A percentile compares a stretch with the other conserved stretches of the same genome.
These are phyloP conservation scores for Atethmia centrago DNA, from an alignment of 2,888 invertebrate species.

Conservation along the genomic window DNA sequence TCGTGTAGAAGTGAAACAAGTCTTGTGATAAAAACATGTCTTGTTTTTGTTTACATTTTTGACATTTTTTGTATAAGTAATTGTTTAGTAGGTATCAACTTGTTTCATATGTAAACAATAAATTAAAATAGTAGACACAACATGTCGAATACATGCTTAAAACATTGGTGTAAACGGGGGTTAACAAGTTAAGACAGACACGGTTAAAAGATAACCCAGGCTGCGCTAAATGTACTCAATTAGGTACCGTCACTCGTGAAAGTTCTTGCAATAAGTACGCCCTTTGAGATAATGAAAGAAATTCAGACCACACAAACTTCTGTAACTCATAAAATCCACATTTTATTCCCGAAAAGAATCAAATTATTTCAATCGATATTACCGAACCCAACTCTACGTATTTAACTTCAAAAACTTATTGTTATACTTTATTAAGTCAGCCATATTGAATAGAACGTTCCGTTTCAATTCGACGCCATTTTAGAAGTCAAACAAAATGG, in stretches of 20 bases:
- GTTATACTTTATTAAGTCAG: conserved; percentile 65
- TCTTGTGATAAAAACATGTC: not conserved
- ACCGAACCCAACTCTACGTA: conserved; percentile 33
- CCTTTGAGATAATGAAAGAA: conserved; percentile 14
- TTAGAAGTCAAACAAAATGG: conserved; percentile 71
- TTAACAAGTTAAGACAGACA: not conserved
- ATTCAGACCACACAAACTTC: conserved; percentile 6
- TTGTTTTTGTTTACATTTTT: not conserved
- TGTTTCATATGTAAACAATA: not conserved
- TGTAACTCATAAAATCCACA: conserved; percentile 34
- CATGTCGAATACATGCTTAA: not conserved
- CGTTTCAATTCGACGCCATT: conserved; percentile 67
- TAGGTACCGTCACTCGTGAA: not conserved
- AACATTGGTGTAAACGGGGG: not conserved
- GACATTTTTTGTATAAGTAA: not conserved
- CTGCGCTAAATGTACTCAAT: not conserved
- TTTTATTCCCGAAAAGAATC: conserved; percentile 51
- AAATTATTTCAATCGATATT: conserved; percentile 39
- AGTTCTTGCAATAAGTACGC: not conserved
- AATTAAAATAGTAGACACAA: not conserved
- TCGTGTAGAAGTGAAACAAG: too few species aligned
- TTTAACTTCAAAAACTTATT: conserved; percentile 67
- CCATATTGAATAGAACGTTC: conserved; percentile 70
- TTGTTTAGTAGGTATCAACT: not conserved
- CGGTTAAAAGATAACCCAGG: not conserved